phyloP scores from a whole-genome alignment of 2,797 vertebrate genomes.

The Sparidentex hasta region DNA sequence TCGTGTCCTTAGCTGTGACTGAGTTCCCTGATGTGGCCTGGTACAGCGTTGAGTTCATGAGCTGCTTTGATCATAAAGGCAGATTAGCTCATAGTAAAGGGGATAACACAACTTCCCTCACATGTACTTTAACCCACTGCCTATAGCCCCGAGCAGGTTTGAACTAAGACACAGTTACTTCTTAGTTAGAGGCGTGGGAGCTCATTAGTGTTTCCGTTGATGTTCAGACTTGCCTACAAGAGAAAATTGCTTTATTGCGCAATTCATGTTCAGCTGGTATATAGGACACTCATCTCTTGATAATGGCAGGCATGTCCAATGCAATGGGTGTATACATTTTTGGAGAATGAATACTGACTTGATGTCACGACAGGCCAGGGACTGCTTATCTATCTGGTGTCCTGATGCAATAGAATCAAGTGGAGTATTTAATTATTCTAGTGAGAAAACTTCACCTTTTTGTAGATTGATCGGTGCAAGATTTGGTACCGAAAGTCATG shows the following conservation, averaged over 20 bases:
- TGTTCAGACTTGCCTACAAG: neutral
- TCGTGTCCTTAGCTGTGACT: no score
- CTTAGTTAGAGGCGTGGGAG: neutral
- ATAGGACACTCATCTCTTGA: neutral
- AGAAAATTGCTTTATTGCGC: constrained; percentile 10
- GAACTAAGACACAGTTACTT: neutral
- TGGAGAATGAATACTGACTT: constrained; percentile 8
- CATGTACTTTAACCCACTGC: neutral
- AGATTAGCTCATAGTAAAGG: no score
- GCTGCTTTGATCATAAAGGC: no score
- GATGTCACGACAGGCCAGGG: neutral
- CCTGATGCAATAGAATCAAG: neutral
- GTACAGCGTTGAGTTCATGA: no score
- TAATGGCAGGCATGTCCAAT: constrained; percentile 7
- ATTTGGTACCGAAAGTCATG: neutral
- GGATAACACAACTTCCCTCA: no score
- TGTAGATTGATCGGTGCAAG: neutral
- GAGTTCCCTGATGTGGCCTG: no score
- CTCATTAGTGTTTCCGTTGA: neutral
- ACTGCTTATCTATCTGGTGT: neutral
- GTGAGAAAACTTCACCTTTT: no score
- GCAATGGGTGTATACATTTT: constrained; percentile 23
- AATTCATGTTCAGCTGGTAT: neutral
- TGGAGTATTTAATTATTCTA: neutral
- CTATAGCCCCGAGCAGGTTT: no score